Percentiles rank a stretch among this genome's conserved stretches.
Conservation (phyloP, 2,888 invertebrate genomes). For the Nysson spinosus region DNA sequence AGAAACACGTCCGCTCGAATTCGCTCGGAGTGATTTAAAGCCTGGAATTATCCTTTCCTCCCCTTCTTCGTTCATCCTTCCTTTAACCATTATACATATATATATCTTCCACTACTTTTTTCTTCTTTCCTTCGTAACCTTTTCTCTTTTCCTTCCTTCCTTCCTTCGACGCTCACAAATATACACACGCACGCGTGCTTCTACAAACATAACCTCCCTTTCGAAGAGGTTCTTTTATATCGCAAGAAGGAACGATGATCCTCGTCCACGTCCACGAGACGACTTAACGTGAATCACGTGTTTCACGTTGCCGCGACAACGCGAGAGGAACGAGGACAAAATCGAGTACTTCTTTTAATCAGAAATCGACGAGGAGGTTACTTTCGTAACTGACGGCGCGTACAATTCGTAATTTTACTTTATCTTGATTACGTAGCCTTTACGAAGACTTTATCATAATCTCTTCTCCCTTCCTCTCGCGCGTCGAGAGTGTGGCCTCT, state of each 20-base stretch:
- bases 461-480: constrained; percentile 4
- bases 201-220: too few species aligned
- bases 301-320: neutral
- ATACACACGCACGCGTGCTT: too few species aligned
- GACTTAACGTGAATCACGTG: neutral
- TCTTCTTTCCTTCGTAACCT: too few species aligned
- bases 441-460: too few species aligned
- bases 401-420: constrained; percentile 37
- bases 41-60: constrained; percentile 51
- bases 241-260: neutral
- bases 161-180: neutral
- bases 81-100: constrained; percentile 26
- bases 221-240: neutral
- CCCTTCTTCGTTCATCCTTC: constrained; percentile 18
- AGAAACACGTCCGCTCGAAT: constrained; percentile 51
- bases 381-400: constrained; percentile 21
- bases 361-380: neutral
- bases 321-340: neutral
- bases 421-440: constrained; percentile 37
- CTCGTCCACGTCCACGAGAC: neutral
- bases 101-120: too few species aligned
- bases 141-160: neutral
- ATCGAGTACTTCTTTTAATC: constrained; percentile 1
- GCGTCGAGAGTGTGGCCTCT: neutral
- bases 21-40: constrained; percentile 61